These are phyloP conservation scores for Ambastaia sidthimunki DNA, from an alignment of 2,797 vertebrate species.

Conservation along the genomic window DNA sequence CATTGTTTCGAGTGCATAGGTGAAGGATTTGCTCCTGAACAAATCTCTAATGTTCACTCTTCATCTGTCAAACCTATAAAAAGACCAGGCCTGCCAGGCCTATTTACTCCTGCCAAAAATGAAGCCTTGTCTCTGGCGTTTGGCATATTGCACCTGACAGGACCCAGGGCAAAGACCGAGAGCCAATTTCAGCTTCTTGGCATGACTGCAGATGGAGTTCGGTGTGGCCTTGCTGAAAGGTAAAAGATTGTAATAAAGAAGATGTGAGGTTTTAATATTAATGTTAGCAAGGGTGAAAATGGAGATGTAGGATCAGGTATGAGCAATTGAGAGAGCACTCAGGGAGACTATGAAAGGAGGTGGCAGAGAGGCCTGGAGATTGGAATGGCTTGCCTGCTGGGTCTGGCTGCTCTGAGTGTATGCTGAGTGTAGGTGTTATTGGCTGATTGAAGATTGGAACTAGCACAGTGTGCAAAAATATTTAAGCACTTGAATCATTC, in stretches of 20 bases:
- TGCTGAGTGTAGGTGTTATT: conserved; percentile 14
- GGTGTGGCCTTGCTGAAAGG: conserved; percentile 44
- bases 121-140: conserved; percentile 45
- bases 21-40: conserved; percentile 23
- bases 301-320: conserved; percentile 43
- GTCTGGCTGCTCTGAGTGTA: background rate
- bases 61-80: conserved; percentile 29
- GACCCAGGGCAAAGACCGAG: conserved; percentile 36
- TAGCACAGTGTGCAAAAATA: conserved; percentile 21
- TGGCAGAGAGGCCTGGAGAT: background rate
- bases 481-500: conserved; percentile 2
- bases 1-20: background rate
- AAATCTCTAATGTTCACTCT: conserved; percentile 25
- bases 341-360: conserved; percentile 30
- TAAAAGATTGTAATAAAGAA: conserved; percentile 45
- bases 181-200: conserved; percentile 47
- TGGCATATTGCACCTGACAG: conserved; percentile 57
- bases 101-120: conserved; percentile 48
- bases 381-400: conserved; percentile 16
- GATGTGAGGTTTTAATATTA: conserved; percentile 49
- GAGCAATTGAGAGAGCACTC: conserved; percentile 44
- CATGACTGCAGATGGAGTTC: conserved; percentile 18
- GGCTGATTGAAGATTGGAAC: conserved; percentile 24
- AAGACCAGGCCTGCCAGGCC: conserved; percentile 24
- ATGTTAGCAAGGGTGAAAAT: conserved; percentile 48